These are phyloP conservation scores for Danionella cerebrum DNA, from an alignment of 2,113 vertebrate genomes.

Conservation along the genomic window DNA sequence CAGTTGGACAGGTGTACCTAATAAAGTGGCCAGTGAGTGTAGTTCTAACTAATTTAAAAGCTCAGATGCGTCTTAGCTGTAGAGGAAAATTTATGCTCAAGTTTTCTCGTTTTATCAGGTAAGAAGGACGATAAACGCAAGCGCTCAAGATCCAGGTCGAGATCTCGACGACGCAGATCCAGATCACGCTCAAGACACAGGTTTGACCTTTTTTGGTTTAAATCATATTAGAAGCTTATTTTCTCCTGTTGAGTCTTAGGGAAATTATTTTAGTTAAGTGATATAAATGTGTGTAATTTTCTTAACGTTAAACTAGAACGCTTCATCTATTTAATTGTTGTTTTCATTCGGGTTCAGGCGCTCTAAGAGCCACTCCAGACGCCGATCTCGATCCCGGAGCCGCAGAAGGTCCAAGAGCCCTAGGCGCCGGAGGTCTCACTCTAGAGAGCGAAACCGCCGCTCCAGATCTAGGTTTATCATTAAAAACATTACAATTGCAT, in stretches of 20 bases:
- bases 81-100: too few species aligned
- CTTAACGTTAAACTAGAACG: too few species aligned
- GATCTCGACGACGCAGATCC: conserved; percentile 83
- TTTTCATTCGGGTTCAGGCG: too few species aligned
- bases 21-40: too few species aligned
- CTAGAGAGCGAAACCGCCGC: conserved; percentile 77
- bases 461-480: conserved; percentile 89
- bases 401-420: conserved; percentile 91
- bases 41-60: too few species aligned
- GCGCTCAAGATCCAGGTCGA: conserved; percentile 82
- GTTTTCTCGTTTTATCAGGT: conserved; percentile 55
- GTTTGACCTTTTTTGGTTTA: too few species aligned
- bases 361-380: conserved; percentile 84
- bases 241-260: too few species aligned
- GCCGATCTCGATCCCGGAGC: conserved; percentile 86
- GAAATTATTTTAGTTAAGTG: background rate
- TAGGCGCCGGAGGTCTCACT: conserved; percentile 79
- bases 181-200: conserved; percentile 91
- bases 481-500: too few species aligned
- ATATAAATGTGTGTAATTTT: background rate
- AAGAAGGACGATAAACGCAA: conserved; percentile 97
- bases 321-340: too few species aligned
- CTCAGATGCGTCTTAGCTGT: too few species aligned
- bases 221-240: too few species aligned
- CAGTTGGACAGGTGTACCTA: too few species aligned